Percentiles rank a stretch among this genome's conserved stretches.
These are phyloP conservation scores for Cirrhinus molitorella DNA, from an alignment of 2,797 vertebrate species.

Conservation along the genomic window DNA sequence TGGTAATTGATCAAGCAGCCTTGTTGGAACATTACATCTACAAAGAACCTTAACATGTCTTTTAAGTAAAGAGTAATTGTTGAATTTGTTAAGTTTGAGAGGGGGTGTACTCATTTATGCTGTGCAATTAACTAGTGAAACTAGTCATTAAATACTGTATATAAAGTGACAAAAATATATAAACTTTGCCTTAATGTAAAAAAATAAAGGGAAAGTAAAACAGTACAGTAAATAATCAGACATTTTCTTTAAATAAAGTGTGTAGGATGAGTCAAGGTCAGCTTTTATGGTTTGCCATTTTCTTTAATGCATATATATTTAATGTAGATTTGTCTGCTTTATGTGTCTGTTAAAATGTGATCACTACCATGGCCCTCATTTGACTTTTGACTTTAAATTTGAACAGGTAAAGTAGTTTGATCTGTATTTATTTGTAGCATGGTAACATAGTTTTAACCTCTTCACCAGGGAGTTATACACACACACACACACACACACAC, in stretches of 20 bases:
- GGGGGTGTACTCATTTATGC: too few relatives aligned
- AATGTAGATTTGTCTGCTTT: background rate
- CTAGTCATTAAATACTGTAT: too few relatives aligned
- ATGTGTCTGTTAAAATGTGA: background rate
- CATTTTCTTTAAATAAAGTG: background rate
- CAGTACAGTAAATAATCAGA: background rate
- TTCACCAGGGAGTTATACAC: background rate
- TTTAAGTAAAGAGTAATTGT: too few relatives aligned
- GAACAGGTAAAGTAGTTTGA: background rate
- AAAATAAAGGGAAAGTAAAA: too few relatives aligned
- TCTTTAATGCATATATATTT: background rate
- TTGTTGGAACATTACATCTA: too few relatives aligned
- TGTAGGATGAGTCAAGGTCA: background rate
- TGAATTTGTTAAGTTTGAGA: too few relatives aligned
- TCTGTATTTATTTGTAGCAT: background rate
- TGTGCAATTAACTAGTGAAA: too few relatives aligned
- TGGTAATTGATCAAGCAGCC: too few relatives aligned
- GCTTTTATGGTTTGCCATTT: background rate
- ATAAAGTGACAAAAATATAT: too few relatives aligned
- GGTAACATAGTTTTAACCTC: background rate
- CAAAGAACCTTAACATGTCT: too few relatives aligned
- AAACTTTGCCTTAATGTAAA: too few relatives aligned
- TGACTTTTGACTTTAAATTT: slow-evolving; percentile 1
- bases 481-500: background rate
- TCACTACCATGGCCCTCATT: background rate